These are phyloP conservation scores for Anas capensis DNA, from an alignment of 2,797 vertebrate genomes.

Conservation along the genomic window DNA sequence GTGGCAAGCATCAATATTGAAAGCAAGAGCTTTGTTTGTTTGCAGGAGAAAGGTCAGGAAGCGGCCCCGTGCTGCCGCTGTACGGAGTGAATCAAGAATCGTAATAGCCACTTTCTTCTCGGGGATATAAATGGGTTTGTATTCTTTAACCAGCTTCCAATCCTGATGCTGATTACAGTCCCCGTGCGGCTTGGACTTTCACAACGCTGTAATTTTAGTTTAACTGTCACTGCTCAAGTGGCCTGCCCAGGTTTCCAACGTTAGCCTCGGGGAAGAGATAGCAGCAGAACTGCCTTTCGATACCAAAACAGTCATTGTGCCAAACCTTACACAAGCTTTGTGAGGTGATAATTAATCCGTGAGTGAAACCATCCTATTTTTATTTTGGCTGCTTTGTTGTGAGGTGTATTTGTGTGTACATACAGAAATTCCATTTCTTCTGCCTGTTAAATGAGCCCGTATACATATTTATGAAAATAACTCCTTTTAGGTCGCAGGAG, in stretches of 20 bases:
- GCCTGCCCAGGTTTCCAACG: neutral
- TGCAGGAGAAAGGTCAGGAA: neutral
- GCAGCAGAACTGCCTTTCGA: neutral
- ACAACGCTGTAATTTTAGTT: neutral
- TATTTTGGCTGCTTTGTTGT: neutral
- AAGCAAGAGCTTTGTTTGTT: neutral
- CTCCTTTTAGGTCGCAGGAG: neutral
- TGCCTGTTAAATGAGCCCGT: neutral
- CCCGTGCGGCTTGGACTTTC: neutral
- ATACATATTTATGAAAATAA: neutral
- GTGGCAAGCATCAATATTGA: neutral
- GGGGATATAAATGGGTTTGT: neutral
- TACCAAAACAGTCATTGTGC: too few species aligned
- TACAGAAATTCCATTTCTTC: rapidly evolving
- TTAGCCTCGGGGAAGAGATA: neutral
- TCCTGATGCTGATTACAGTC: neutral
- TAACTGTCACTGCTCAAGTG: neutral
- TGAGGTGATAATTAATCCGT: neutral
- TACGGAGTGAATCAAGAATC: neutral
- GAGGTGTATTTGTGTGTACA: rapidly evolving
- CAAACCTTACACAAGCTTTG: rapidly evolving
- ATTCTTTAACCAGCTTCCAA: neutral
- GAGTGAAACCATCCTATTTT: neutral
- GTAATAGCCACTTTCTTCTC: neutral
- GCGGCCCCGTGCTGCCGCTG: neutral